Percentiles rank a stretch among this genome's conserved stretches.
Conservation (phyloP, 2,113 vertebrate species). For the Pithys albifrons region DNA sequence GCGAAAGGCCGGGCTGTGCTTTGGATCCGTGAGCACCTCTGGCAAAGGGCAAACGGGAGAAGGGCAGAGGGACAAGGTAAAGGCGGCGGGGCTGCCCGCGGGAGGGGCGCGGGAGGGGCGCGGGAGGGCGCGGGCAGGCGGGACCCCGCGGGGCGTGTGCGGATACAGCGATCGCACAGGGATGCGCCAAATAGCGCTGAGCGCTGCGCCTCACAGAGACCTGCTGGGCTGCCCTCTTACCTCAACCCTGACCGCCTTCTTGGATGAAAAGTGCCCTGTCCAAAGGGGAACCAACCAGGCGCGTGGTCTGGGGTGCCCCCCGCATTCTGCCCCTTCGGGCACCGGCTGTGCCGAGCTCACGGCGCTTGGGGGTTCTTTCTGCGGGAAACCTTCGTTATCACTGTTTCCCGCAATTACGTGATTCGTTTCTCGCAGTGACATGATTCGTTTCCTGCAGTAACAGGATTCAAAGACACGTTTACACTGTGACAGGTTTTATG, state of each 20-base stretch:
- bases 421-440: background rate
- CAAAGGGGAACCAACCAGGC: fast-evolving
- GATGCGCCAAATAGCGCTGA: fast-evolving
- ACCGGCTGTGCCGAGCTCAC: fast-evolving
- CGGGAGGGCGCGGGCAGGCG: background rate
- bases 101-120: background rate
- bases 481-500: fast-evolving
- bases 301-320: background rate
- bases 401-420: no score
- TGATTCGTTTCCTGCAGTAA: background rate
- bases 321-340: fast-evolving
- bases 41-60: background rate
- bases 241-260: no score
- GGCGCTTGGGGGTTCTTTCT: background rate
- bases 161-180: fast-evolving
- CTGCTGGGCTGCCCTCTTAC: background rate
- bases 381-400: fast-evolving
- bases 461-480: fast-evolving
- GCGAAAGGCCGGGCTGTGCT: background rate
- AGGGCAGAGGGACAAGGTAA: background rate
- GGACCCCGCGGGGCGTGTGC: fast-evolving
- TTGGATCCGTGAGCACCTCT: background rate
- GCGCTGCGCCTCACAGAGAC: fast-evolving
- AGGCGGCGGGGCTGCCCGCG: background rate
- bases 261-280: fast-evolving